A percentile compares a stretch with the other conserved stretches of the same genome.
Evolutionary conservation across 2,113 vertebrate species (phyloP).

Genomic region (Halichoerus grypus): DNA sequence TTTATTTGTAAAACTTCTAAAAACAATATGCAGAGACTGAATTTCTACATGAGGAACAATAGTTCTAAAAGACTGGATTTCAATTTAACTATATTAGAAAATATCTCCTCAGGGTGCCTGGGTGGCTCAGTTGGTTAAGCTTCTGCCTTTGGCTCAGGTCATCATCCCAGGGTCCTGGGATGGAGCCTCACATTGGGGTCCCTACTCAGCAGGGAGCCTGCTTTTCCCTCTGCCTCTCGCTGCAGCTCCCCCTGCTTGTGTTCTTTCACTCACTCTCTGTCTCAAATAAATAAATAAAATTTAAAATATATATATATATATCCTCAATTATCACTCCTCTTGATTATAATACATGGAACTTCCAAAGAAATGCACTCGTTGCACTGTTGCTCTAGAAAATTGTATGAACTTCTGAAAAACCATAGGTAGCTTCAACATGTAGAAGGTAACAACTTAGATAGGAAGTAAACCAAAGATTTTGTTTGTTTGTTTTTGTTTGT

Average conservation of each 20-base stretch:
- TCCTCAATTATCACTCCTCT: not conserved
- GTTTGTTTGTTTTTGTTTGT: not conserved
- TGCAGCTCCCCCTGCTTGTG: not conserved
- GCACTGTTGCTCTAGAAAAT: not conserved
- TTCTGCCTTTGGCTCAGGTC: not conserved
- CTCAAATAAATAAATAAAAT: not conserved
- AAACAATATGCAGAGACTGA: not conserved
- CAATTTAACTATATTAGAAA: conserved; percentile 9
- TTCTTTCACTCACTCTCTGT: not conserved
- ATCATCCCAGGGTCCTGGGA: not conserved
- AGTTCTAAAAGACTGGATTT: not conserved
- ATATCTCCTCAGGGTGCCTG: not conserved
- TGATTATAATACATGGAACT: not conserved
- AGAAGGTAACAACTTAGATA: not conserved
- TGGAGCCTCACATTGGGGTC: not conserved
- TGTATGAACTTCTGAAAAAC: not conserved
- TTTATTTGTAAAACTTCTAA: conserved; percentile 44
- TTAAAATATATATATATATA: not conserved
- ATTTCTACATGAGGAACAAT: conserved; percentile 34
- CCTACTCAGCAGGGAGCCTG: not conserved
- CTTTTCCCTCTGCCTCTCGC: not conserved
- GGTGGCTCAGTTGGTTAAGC: not conserved
- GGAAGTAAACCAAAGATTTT: not conserved
- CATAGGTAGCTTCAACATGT: not conserved
- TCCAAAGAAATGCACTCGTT: not conserved